Evolutionary conservation across 2,797 vertebrate species (phyloP).

Genomic region (Alectoris magna): DNA sequence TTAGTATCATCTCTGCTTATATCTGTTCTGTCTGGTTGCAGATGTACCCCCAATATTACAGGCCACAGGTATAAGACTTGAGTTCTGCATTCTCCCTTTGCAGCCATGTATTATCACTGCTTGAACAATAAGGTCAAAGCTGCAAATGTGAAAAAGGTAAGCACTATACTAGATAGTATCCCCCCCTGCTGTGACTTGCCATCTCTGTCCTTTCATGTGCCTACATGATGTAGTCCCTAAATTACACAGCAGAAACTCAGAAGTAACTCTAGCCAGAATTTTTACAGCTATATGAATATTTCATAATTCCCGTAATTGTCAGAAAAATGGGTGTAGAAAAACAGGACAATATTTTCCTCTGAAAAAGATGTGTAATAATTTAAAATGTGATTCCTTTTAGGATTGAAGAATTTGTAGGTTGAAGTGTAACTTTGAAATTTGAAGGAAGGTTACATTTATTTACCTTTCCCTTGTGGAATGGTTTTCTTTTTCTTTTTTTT

Average conservation of each 20-base stretch:
- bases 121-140: not conserved
- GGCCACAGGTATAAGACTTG: slow-evolving; percentile 44
- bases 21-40: slow-evolving; percentile 24
- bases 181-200: not conserved
- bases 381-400: not conserved
- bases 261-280: not conserved
- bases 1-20: not conserved
- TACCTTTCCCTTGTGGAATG: not conserved
- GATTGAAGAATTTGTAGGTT: not conserved
- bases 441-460: not conserved
- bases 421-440: not conserved
- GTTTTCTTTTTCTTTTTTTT: not conserved
- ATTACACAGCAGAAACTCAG: not conserved
- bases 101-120: not conserved
- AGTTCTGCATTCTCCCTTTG: slow-evolving; percentile 29
- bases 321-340: not conserved
- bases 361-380: not conserved
- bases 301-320: not conserved
- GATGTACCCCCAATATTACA: slow-evolving; percentile 37
- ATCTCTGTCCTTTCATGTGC: not conserved
- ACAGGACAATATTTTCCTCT: not conserved
- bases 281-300: not conserved
- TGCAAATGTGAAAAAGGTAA: not conserved
- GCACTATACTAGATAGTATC: not conserved
- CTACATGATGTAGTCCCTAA: not conserved